phyloP scores from a whole-genome alignment of 2,888 invertebrate species.

The Zeuzera pyrina region DNA sequence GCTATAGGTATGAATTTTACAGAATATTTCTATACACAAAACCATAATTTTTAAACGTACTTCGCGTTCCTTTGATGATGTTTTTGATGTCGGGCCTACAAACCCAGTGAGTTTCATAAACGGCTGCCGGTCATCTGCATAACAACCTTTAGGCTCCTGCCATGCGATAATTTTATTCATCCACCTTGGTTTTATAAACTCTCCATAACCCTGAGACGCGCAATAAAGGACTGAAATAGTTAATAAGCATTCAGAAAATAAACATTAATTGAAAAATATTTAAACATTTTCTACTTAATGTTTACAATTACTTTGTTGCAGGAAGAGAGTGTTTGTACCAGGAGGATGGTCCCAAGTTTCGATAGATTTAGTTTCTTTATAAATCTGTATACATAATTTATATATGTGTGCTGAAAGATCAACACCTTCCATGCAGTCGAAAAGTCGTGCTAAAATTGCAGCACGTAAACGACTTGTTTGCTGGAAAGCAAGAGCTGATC shows the following conservation, averaged over 20 bases:
- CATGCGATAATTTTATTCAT: constrained; percentile 61
- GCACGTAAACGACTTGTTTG: constrained; percentile 54
- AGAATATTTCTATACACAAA: neutral
- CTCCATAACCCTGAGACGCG: constrained; percentile 58
- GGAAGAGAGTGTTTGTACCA: constrained; percentile 55
- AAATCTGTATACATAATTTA: constrained; percentile 59
- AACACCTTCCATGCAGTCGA: constrained; percentile 54
- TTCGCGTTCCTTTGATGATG: constrained; percentile 44
- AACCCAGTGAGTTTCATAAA: constrained; percentile 56
- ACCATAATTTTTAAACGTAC: constrained; percentile 19
- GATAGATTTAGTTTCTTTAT: constrained; percentile 59
- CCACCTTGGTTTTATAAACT: constrained; percentile 65
- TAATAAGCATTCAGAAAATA: too few relatives aligned
- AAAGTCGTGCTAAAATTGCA: constrained; percentile 39
- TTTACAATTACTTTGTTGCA: constrained; percentile 66
- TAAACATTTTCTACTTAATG: too few relatives aligned
- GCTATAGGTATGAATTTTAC: too few relatives aligned
- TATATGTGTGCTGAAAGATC: constrained; percentile 55
- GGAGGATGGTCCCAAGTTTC: constrained; percentile 62
- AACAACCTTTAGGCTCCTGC: constrained; percentile 63
- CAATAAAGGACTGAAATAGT: constrained; percentile 45
- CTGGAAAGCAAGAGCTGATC: constrained; percentile 56
- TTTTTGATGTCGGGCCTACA: constrained; percentile 30
- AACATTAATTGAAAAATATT: too few relatives aligned
- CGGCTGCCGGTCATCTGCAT: constrained; percentile 52